Evolutionary conservation across 1,140 invertebrate genomes (phyloP).

Genomic region (Daktulosphaira vitifoliae): DNA sequence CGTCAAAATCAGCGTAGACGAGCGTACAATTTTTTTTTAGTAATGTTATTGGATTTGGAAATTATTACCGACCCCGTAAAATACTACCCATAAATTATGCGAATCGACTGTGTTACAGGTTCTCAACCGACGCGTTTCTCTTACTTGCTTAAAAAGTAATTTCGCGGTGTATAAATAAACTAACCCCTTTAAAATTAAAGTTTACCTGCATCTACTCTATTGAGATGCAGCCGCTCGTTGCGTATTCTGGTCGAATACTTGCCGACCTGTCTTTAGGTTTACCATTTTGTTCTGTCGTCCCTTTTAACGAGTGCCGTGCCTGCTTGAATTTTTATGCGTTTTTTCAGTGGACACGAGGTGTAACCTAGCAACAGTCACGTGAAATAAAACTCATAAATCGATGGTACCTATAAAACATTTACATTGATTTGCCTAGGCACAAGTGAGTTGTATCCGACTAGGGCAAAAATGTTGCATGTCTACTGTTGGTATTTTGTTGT

Average conservation of each 20-base stretch:
- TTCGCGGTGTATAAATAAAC: too few species aligned
- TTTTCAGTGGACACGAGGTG: not conserved
- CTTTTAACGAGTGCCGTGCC: not conserved
- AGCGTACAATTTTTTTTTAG: too few species aligned
- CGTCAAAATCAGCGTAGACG: too few species aligned
- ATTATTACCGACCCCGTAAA: too few species aligned
- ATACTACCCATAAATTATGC: too few species aligned
- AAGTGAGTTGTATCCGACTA: not conserved
- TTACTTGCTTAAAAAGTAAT: too few species aligned
- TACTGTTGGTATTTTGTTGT: not conserved
- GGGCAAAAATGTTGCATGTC: not conserved
- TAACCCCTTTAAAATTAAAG: too few species aligned
- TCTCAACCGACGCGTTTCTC: too few species aligned
- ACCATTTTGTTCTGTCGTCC: not conserved
- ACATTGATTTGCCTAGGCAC: not conserved
- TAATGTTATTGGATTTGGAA: too few species aligned
- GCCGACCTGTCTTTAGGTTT: not conserved
- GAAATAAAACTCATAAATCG: conserved; percentile 14
- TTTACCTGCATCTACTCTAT: too few species aligned
- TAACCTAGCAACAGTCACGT: conserved; percentile 16
- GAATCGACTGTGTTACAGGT: too few species aligned
- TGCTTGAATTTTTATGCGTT: not conserved
- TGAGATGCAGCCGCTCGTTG: not conserved
- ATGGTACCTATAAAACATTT: conserved; percentile 29
- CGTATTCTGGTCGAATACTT: conserved; percentile 9